Percentiles rank a stretch among this genome's conserved stretches.
Conservation (phyloP, 2,797 vertebrate genomes). For the Peromyscus attwateri region DNA sequence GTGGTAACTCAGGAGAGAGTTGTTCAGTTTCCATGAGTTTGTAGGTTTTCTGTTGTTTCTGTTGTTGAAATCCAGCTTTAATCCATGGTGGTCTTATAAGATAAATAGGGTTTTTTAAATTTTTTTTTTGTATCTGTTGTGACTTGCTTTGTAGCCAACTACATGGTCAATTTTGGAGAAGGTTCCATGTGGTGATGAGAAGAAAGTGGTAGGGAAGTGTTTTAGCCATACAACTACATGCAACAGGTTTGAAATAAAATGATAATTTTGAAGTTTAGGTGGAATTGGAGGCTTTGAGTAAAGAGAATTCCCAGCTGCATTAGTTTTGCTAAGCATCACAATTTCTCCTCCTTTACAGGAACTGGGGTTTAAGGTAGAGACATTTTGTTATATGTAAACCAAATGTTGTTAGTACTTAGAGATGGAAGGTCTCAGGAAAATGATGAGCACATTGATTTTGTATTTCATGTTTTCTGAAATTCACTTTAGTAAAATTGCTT, state of each 20-base stretch:
- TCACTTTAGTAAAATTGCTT: neutral
- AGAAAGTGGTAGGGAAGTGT: neutral
- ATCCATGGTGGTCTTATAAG: too few species aligned
- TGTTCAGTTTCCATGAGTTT: too few species aligned
- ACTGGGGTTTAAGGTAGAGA: neutral
- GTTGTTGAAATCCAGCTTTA: too few species aligned
- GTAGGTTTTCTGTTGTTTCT: too few species aligned
- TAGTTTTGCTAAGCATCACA: neutral
- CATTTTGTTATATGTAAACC: neutral
- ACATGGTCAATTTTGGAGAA: too few species aligned
- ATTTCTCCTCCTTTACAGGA: neutral
- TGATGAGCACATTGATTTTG: neutral
- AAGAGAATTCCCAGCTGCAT: neutral
- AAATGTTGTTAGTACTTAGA: neutral
- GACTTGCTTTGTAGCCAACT: too few species aligned
- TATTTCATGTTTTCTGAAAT: constrained; percentile 11
- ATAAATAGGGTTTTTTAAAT: too few species aligned
- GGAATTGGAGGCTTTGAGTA: neutral
- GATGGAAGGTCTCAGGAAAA: neutral
- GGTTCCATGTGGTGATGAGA: too few species aligned
- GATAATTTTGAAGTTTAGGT: neutral
- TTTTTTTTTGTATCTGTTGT: too few species aligned
- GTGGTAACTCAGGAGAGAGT: too few species aligned
- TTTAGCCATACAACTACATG: neutral
- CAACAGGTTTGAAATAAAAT: neutral